phyloP scores from a whole-genome alignment of 2,888 invertebrate genomes.

The Teleogryllus oceanicus region DNA sequence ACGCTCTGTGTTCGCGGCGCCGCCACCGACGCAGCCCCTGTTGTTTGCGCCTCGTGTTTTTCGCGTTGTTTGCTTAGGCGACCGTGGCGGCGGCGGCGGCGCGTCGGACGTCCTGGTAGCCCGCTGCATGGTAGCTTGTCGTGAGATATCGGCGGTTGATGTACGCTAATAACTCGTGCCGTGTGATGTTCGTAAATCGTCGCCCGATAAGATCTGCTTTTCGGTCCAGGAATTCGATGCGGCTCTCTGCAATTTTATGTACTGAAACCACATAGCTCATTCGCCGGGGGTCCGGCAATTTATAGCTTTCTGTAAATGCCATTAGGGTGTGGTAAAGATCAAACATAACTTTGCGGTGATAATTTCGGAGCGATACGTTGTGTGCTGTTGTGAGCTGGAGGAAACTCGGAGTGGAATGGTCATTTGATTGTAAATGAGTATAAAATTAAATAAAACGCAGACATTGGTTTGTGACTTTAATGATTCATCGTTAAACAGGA shows the following conservation, averaged over 20 bases:
- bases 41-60: neutral
- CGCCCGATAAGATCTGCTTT: slow-evolving; percentile 6
- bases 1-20: too few relatives aligned
- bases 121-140: neutral
- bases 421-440: too few relatives aligned
- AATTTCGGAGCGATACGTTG: too few relatives aligned
- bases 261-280: neutral
- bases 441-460: too few relatives aligned
- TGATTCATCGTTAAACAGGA: too few relatives aligned
- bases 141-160: neutral
- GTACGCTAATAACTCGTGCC: neutral
- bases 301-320: slow-evolving; percentile 5
- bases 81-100: neutral
- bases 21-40: neutral
- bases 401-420: too few relatives aligned
- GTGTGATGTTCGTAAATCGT: slow-evolving; percentile 9
- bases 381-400: too few relatives aligned
- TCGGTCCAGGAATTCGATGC: neutral
- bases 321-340: neutral
- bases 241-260: neutral
- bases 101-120: neutral
- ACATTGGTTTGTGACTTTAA: too few relatives aligned
- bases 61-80: slow-evolving; percentile 7
- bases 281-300: neutral
- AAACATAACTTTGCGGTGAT: too few relatives aligned